A percentile compares a stretch with the other conserved stretches of the same genome.
phyloP scores from a whole-genome alignment of 53 echinoderm and acorn worm species.

The Arbacia lixula region DNA sequence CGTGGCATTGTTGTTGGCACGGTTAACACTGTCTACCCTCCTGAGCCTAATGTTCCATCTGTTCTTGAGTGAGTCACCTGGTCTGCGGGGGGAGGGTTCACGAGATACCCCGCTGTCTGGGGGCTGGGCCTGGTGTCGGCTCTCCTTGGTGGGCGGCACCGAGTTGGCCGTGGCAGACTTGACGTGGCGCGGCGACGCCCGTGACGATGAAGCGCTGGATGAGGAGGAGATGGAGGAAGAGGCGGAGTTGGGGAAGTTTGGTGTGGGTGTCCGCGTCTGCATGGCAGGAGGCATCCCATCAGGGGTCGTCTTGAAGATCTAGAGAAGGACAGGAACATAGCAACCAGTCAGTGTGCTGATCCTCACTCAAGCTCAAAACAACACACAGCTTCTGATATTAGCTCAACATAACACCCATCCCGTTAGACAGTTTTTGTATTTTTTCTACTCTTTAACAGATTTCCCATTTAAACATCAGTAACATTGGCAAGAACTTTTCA shows the following conservation, averaged over 20 bases:
- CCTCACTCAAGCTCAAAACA: no score
- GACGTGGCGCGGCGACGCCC: slow-evolving; percentile 73
- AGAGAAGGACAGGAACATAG: no score
- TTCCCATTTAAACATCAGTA: no score
- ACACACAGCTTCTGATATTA: no score
- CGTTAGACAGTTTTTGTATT: no score
- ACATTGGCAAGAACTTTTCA: no score
- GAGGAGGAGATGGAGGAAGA: slow-evolving; percentile 79
- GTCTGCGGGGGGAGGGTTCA: slow-evolving; percentile 89
- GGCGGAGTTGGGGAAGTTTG: slow-evolving; percentile 76
- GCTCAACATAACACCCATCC: no score
- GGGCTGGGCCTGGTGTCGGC: slow-evolving; percentile 12
- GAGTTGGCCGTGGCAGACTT: slow-evolving; percentile 59
- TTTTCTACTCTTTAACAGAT: no score
- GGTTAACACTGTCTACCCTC: slow-evolving; percentile 25
- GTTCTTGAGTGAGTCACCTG: slow-evolving; percentile 73
- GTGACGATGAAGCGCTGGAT: slow-evolving; percentile 74
- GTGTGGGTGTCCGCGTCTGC: slow-evolving; percentile 38
- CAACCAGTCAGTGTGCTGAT: no score
- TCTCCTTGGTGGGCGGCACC: not conserved
- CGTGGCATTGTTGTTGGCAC: slow-evolving; percentile 56
- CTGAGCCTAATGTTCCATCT: slow-evolving; percentile 50
- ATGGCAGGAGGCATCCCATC: slow-evolving; percentile 74
- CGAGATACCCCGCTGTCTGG: slow-evolving; percentile 50
- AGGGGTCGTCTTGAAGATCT: slow-evolving; percentile 96